Percentiles rank a stretch among this genome's conserved stretches.
These are phyloP conservation scores for Dorcus parallelipipedus DNA, from an alignment of 2,888 invertebrate species.

Conservation along the genomic window DNA sequence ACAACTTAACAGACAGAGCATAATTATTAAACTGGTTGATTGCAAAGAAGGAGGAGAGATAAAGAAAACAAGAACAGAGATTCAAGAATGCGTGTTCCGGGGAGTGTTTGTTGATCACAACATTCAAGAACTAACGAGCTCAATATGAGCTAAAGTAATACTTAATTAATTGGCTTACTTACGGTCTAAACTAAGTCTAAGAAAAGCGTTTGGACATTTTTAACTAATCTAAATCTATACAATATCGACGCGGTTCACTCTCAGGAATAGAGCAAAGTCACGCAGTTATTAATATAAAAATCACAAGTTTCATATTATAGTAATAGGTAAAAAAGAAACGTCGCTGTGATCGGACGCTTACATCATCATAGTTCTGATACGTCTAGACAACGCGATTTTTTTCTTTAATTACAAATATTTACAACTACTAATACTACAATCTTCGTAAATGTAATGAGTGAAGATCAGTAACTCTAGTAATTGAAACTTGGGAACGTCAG, in stretches of 20 bases:
- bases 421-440: conserved; percentile 29
- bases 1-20: conserved; percentile 6
- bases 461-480: conserved; percentile 22
- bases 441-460: conserved; percentile 14
- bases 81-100: conserved; percentile 27
- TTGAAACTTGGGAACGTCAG: conserved; percentile 34
- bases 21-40: conserved; percentile 25
- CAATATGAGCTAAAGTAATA: conserved; percentile 26
- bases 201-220: conserved; percentile 21
- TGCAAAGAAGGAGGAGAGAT: conserved; percentile 21
- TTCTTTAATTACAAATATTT: conserved; percentile 22
- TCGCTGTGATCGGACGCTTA: not conserved
- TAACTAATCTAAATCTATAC: conserved; percentile 21
- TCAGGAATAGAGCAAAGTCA: not conserved
- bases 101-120: conserved; percentile 31
- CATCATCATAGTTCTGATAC: conserved; percentile 12
- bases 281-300: conserved; percentile 10
- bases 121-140: conserved; percentile 30
- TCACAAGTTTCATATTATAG: conserved; percentile 10
- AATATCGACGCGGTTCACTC: conserved; percentile 17
- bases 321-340: conserved; percentile 17
- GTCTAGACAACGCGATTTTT: not conserved
- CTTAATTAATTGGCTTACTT: conserved; percentile 12
- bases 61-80: conserved; percentile 25
- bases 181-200: conserved; percentile 14